Base-by-base conservation (phyloP, 2,888 invertebrate genomes). In the Phymatocera aterrima region DNA sequence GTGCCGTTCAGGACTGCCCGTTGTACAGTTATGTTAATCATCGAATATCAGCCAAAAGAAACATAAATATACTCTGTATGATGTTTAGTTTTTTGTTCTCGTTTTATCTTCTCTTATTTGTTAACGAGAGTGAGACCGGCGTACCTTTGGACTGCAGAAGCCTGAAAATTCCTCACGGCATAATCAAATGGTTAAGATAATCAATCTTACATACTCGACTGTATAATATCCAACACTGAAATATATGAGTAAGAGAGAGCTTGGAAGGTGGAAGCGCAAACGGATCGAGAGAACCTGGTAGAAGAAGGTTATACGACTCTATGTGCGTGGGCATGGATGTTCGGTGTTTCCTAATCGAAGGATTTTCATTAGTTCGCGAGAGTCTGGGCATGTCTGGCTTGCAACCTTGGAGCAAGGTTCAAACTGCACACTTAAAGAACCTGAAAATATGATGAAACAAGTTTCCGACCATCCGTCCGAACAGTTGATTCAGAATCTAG, bases 321-420 rank as follows among this genome's bases (percentile, higher is more conserved):
- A 57, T 57, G 24, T 4, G 34, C 64, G 37, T 64, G 34, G 64
- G 37, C 37, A 64, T 64, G 64, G 37, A 57, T 15, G 24, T 64
- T 64, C 37, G 37, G 64, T 37, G 21, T 64, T 64, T 64, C 64
- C 37, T 64, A 64, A 64, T 64, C 34, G 37, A 64, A 10, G 64
- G 34, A 37, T 64, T 64, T 34, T 37, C 64, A 64, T 64, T 37
- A 64, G 64, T 37, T 10, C 10, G 18, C 10, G 40, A 34, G 37
- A 64, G 18, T 64, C 40, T 37, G n/a, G n/a, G n/a, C n/a, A 64
- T 64, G 37, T 37, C 24, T 64, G 64, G 40, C 28, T 34, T 5
- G 43, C 28, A n/a, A 46, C 43, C 28, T 5, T 15, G 15, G 8
- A 68, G 40, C 46, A 46, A 28, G 68, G 68, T 43, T 68, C 68